phyloP scores from a whole-genome alignment of 2,113 vertebrate species.

The Mesoclemmys tuberculata region DNA sequence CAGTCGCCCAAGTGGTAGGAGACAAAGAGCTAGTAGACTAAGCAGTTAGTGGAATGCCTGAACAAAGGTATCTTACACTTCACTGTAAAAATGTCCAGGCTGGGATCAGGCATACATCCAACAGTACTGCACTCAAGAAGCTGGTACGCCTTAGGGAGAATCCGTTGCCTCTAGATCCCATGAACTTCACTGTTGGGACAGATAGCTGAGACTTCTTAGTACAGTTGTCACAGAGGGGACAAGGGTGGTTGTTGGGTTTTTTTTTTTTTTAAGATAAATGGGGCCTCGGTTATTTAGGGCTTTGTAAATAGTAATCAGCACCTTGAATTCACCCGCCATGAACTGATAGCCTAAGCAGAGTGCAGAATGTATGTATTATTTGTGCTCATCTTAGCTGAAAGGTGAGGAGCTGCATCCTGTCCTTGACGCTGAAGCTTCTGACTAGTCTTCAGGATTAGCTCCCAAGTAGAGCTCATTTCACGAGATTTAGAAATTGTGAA shows the following conservation, averaged over 20 bases:
- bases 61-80: neutral
- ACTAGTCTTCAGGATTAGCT: neutral
- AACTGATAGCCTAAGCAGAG: neutral
- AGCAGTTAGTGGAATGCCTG: conserved; percentile 37
- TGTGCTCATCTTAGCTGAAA: neutral
- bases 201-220: neutral
- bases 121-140: neutral
- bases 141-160: neutral
- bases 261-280: neutral
- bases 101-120: neutral
- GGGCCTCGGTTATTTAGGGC: neutral
- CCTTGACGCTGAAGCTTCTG: neutral
- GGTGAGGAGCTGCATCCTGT: neutral
- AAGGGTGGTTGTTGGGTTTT: neutral
- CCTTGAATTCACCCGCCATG: neutral
- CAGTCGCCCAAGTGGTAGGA: conserved; percentile 1
- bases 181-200: accelerated
- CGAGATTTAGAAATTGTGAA: neutral
- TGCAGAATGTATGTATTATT: neutral
- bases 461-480: neutral
- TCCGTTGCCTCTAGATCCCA: accelerated
- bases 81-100: neutral
- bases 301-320: neutral
- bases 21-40: conserved; percentile 30
- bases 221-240: neutral